Conservation (phyloP, 2,888 invertebrate genomes). For the Sphinx pinastri region DNA sequence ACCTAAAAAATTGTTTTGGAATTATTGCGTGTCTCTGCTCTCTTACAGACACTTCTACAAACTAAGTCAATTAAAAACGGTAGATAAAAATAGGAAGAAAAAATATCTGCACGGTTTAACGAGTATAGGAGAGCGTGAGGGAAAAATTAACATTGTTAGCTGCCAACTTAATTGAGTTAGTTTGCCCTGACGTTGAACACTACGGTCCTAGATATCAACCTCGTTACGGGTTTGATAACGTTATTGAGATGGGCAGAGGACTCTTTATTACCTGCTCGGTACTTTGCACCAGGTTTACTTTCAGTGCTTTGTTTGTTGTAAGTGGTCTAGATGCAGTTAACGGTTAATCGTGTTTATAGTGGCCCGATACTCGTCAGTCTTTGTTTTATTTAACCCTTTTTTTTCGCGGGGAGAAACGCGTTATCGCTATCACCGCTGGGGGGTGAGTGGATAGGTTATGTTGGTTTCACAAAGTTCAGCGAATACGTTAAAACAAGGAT, state of each 20-base stretch:
- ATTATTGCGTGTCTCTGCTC: not conserved
- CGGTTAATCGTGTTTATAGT: too few relatives aligned
- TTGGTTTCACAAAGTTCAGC: too few relatives aligned
- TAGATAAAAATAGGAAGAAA: not conserved
- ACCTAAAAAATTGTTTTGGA: too few relatives aligned
- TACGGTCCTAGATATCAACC: constrained; percentile 2
- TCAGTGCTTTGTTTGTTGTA: not conserved
- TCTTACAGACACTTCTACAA: not conserved
- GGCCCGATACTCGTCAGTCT: too few relatives aligned
- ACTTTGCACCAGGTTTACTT: not conserved
- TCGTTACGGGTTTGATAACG: not conserved
- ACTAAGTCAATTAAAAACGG: constrained; percentile 8
- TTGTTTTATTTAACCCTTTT: too few relatives aligned
- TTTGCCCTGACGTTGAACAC: constrained; percentile 7
- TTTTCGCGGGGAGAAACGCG: too few relatives aligned
- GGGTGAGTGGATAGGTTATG: too few relatives aligned
- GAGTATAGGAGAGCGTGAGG: not conserved
- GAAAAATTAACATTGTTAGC: constrained; percentile 10
- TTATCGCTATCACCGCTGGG: too few relatives aligned
- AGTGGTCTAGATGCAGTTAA: too few relatives aligned
- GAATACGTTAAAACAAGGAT: not conserved
- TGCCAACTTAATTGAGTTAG: constrained; percentile 9
- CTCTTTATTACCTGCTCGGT: not conserved
- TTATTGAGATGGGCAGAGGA: not conserved
- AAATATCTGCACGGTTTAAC: not conserved